Conservation (phyloP, 2,888 invertebrate genomes). For the Watsonalla cultraria region DNA sequence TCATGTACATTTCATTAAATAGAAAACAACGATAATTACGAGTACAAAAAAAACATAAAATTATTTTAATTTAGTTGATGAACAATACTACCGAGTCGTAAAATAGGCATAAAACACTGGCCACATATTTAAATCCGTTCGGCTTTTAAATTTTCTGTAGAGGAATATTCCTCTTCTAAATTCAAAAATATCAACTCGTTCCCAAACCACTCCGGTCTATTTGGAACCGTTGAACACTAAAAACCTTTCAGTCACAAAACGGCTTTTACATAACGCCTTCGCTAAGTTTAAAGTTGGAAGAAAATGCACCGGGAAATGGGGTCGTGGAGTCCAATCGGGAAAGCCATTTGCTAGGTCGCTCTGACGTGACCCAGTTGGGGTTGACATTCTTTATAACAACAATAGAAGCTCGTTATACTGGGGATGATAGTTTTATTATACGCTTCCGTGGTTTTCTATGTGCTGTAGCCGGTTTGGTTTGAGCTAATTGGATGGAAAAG, state of each 20-base stretch:
- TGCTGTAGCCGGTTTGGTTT: neutral
- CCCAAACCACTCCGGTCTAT: constrained; percentile 6
- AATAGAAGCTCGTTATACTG: constrained; percentile 49
- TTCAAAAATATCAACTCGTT: constrained; percentile 16
- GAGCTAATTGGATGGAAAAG: neutral
- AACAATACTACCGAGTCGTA: constrained; percentile 2
- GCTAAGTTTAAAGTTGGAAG: neutral
- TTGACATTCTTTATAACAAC: constrained; percentile 35
- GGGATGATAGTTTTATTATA: constrained; percentile 19
- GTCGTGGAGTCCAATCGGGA: constrained; percentile 35
- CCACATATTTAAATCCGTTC: constrained; percentile 7
- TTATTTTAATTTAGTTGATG: too few relatives aligned
- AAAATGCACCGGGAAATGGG: constrained; percentile 1
- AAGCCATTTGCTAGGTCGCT: constrained; percentile 44
- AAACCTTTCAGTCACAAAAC: constrained; percentile 2
- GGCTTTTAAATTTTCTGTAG: neutral
- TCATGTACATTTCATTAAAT: too few relatives aligned
- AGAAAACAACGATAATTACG: too few relatives aligned
- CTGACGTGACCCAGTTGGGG: constrained; percentile 49
- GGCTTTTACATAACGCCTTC: neutral
- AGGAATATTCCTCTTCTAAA: constrained; percentile 28
- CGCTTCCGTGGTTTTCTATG: neutral
- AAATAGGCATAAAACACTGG: constrained; percentile 15
- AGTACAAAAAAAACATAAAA: too few relatives aligned
- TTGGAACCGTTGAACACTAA: constrained; percentile 9